Percentiles rank a stretch among this genome's conserved stretches.
Evolutionary conservation across 2,113 vertebrate species (phyloP).

Genomic region (Ammodramus savannarum): DNA sequence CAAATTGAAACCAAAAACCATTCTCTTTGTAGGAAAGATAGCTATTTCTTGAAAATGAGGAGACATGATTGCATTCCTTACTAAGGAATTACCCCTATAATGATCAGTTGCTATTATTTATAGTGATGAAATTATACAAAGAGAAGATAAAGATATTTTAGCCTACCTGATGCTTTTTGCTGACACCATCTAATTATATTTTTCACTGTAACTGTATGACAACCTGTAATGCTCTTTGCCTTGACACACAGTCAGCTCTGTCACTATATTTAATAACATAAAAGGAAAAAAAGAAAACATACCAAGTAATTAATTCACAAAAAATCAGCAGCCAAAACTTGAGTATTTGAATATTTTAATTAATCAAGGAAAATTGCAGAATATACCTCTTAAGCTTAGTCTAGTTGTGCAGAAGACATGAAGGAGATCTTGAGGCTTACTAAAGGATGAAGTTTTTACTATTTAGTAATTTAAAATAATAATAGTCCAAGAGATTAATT

Average conservation of each 20-base stretch:
- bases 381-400: neutral
- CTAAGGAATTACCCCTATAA: neutral
- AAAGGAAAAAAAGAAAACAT: neutral
- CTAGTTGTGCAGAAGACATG: neutral
- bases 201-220: neutral
- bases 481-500: neutral
- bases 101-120: neutral
- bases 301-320: neutral
- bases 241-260: neutral
- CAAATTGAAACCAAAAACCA: neutral
- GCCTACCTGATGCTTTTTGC: neutral
- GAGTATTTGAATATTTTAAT: neutral
- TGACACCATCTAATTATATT: neutral
- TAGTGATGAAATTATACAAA: neutral
- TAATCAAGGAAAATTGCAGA: neutral
- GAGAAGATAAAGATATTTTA: neutral
- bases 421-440: neutral
- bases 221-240: neutral
- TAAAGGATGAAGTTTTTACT: neutral
- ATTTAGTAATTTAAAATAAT: neutral
- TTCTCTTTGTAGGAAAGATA: neutral
- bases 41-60: neutral
- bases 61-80: neutral
- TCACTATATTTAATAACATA: conserved; percentile 1
- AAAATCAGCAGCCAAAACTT: neutral